These are phyloP conservation scores for Oxyura jamaicensis DNA, from an alignment of 2,113 vertebrate genomes.

Conservation along the genomic window DNA sequence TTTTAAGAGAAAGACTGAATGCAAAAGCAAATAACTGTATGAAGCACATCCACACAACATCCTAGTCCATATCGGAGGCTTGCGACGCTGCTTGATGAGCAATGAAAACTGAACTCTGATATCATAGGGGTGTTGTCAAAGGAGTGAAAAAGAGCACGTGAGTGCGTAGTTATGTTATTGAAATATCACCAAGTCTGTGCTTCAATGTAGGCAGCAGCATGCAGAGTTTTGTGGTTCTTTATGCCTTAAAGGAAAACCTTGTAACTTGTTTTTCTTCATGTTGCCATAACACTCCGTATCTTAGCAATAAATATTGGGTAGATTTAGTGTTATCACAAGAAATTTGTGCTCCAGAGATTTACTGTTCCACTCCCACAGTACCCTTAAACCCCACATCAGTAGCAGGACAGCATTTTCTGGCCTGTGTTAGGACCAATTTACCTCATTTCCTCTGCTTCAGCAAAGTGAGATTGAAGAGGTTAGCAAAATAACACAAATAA, in stretches of 20 bases:
- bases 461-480: slow-evolving; percentile 66
- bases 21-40: neutral
- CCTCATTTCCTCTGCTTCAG: slow-evolving; percentile 64
- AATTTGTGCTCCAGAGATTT: slow-evolving; percentile 46
- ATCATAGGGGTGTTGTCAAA: neutral
- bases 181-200: neutral
- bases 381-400: slow-evolving; percentile 25
- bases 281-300: slow-evolving; percentile 67
- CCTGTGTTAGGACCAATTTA: slow-evolving; percentile 49
- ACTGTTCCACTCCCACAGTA: slow-evolving; percentile 34
- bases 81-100: neutral
- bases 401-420: slow-evolving; percentile 52
- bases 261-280: slow-evolving; percentile 53
- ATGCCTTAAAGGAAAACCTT: slow-evolving; percentile 47
- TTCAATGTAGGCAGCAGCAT: neutral
- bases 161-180: neutral
- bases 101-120: neutral
- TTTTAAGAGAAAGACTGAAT: neutral
- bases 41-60: neutral
- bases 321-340: slow-evolving; percentile 56
- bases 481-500: slow-evolving; percentile 62
- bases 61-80: neutral
- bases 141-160: neutral
- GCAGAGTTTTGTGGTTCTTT: neutral
- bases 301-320: slow-evolving; percentile 57